Evolutionary conservation across 2,888 invertebrate species (phyloP), one percentile per base, ranked within the genome.

Genomic region (Rhamnusium bicolor): DNA sequence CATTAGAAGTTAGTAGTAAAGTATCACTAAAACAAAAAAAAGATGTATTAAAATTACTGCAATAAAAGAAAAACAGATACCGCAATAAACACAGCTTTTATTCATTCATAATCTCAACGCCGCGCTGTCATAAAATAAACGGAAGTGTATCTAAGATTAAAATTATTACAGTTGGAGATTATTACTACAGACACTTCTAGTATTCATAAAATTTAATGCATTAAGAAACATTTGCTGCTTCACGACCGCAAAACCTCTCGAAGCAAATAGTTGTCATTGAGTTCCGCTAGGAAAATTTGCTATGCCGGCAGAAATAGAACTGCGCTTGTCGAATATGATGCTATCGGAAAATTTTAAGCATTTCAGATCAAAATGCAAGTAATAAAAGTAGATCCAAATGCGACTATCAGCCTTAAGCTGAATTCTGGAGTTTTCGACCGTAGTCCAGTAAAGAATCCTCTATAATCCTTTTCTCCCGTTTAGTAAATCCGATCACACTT

Each of bases 401-500:
- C 81, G 78, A 78, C 80, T 79, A 80, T 79, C 80, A 78, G 79
- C 79, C 75, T 75, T 82, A 83, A 83, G 81, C 83, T 79, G 72
- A 78, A 80, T 82, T 81, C 74, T 74, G 77, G 71, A 79, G 81
- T 80, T 79, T 72, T 79, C 76, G 76, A 82, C 81, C 81, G 78
- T 81, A 76, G 84, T 82, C 83, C 82, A 77, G 80, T 78, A 53
- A 74, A 74, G 82, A 81, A 84, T 84, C 84, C 82, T 73, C 81
- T 84, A 80, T 86, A 85, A 86, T 86, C 86, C 83, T 83, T 84
- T 84, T 84, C 84, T 84, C 83, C 85, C 84, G 85, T 86, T 86
- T 86, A 86, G 83, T 85, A 86, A 86, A 86, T 86, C 86, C 85
- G 85, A 86, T 86, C 85, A 84, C 85, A 86, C 85, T 85, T 85